Conservation (phyloP, 2,888 invertebrate genomes). For the Sinohyriopsis cumingii region DNA sequence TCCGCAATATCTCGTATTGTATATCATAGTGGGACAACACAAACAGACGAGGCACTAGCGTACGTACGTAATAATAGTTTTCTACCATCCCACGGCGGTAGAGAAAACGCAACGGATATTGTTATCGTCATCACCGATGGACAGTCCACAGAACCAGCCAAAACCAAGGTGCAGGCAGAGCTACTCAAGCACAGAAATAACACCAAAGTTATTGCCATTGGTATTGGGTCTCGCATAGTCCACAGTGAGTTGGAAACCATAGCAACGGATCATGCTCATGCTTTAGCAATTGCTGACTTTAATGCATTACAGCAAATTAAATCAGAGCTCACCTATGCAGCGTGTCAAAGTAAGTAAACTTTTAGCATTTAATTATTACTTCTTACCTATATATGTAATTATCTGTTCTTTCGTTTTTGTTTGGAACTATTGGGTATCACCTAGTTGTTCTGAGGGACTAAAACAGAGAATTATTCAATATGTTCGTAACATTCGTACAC, state of each 20-base stretch:
- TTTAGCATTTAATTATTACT: too few species aligned
- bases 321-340: conserved; percentile 41
- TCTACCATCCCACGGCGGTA: conserved; percentile 28
- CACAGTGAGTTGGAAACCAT: conserved; percentile 38
- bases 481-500: too few species aligned
- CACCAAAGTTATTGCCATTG: conserved; percentile 41
- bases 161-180: conserved; percentile 31
- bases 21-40: conserved; percentile 38
- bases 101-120: conserved; percentile 28
- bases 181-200: conserved; percentile 31
- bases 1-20: conserved; percentile 33
- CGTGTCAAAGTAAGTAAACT: conserved; percentile 38
- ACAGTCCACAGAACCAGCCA: conserved; percentile 28
- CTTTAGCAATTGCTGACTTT: conserved; percentile 45
- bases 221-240: conserved; percentile 35
- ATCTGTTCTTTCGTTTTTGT: too few species aligned
- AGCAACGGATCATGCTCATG: conserved; percentile 44
- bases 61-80: conserved; percentile 39
- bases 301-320: conserved; percentile 35
- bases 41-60: conserved; percentile 40
- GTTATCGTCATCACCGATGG: conserved; percentile 48
- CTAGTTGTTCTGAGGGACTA: too few species aligned
- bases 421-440: too few species aligned
- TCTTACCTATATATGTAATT: too few species aligned
- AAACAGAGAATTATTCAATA: too few species aligned